Evolutionary conservation across 2,797 vertebrate species (phyloP), one percentile per base, ranked within the genome.

Genomic region (Parotocinclus haroldoi): DNA sequence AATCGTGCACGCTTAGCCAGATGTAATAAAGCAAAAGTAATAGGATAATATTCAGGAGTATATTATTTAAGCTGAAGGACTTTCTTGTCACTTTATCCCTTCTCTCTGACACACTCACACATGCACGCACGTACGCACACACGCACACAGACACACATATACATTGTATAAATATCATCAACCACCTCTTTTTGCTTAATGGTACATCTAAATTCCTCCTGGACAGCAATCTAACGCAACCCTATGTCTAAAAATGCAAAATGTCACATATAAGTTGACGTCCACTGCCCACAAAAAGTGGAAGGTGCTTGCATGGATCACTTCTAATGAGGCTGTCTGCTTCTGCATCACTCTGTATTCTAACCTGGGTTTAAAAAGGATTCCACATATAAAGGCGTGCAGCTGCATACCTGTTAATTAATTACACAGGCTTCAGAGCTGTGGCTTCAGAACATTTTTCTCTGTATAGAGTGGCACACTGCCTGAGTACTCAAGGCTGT

Each of bases 291-390:
- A 58, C 62, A 69, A 44, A 38, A 53, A 68, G 5, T 14, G 51
- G 59, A 10, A 46, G 63, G 48, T 56, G 63, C 66, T 51, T 44
- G 52, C 58, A 66, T 27, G 71, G 59, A 71, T 72, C 59, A 50
- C 10, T 75, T 73, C 73, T 77, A 73, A 73, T 73, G 68, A 71
- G 69, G 63, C 54, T 76, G 72, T 69, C 63, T 45, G 53, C 19
- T 45, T n/a, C 38, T 8, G 10, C 18, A 64, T n/a, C 9, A 12
- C 67, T 69, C 54, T 9, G 49, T 58, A 54, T 69, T 73, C 61
- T 51, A 51, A 19, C 53, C n/a, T 27, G 42, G 27, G 45, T 68
- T 73, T 64, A 49, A 57, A 45, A 46, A 45, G 57, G 38, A 37
- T 71, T 14, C 50, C 54, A 52, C 19, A 39, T 60, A 63, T 54